Conservation (phyloP, 2,888 invertebrate genomes). For the Polia nebulosa region DNA sequence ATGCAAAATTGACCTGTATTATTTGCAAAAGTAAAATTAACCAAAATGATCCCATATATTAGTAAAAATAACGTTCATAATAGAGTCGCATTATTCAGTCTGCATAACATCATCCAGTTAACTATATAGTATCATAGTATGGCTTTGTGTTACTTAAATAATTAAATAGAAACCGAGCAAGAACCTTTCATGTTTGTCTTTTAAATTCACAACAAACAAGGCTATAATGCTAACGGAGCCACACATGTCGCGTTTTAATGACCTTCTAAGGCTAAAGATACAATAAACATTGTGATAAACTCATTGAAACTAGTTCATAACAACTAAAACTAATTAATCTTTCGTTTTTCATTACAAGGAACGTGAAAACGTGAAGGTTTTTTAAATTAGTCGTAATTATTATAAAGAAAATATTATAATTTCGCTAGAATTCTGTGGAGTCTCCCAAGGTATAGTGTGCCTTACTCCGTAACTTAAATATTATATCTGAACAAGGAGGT, state of each 20-base stretch:
- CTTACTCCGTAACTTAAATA: background rate
- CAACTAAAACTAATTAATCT: background rate
- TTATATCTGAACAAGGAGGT: background rate
- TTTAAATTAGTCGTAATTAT: background rate
- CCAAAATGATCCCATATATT: no score
- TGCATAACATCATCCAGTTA: background rate
- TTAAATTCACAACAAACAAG: conserved; percentile 13
- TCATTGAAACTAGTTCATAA: conserved; percentile 8
- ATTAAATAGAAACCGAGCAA: conserved; percentile 2
- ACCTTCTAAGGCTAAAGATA: conserved; percentile 22
- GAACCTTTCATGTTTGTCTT: conserved; percentile 14
- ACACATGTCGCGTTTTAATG: conserved; percentile 19
- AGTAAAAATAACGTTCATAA: background rate
- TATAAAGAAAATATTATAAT: background rate
- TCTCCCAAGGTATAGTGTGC: conserved; percentile 12
- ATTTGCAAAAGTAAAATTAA: no score
- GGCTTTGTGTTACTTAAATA: background rate
- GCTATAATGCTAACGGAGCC: conserved; percentile 11
- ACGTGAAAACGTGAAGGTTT: conserved; percentile 4
- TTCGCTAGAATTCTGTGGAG: background rate
- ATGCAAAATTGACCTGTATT: no score
- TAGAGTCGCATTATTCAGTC: background rate
- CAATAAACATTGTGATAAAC: background rate
- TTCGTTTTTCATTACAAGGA: conserved; percentile 3
- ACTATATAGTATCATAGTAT: background rate